These are phyloP conservation scores for Trematomus loennbergii DNA, from an alignment of 2,113 vertebrate species.

Conservation along the genomic window DNA sequence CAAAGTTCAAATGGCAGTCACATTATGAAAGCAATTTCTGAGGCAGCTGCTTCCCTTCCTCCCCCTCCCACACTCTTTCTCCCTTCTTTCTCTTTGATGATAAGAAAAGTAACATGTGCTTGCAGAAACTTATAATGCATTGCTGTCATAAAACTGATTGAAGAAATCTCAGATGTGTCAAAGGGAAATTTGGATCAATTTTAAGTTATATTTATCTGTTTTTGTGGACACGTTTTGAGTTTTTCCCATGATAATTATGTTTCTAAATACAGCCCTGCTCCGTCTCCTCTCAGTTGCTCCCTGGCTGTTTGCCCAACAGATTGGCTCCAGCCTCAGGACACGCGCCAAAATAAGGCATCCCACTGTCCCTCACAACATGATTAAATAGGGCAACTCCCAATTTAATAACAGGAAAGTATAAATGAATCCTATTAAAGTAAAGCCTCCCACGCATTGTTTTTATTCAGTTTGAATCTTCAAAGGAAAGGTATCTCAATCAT, in stretches of 20 bases:
- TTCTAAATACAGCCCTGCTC: neutral
- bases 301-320: slow-evolving; percentile 48
- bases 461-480: neutral
- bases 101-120: slow-evolving; percentile 35
- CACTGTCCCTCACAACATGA: slow-evolving; percentile 11
- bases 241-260: slow-evolving; percentile 1
- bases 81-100: slow-evolving; percentile 58
- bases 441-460: neutral
- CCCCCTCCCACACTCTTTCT: neutral
- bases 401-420: slow-evolving; percentile 15
- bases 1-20: slow-evolving; percentile 72
- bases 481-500: neutral
- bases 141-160: slow-evolving; percentile 31
- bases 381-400: slow-evolving; percentile 30
- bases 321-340: slow-evolving; percentile 45
- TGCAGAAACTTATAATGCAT: slow-evolving; percentile 25
- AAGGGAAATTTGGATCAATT: slow-evolving; percentile 13
- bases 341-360: slow-evolving; percentile 23
- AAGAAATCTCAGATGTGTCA: slow-evolving; percentile 13
- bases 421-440: slow-evolving; percentile 11
- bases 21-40: slow-evolving; percentile 58
- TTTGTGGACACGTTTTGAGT: neutral
- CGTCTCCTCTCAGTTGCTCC: slow-evolving; percentile 10
- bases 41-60: slow-evolving; percentile 15
- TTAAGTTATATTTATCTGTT: neutral